A percentile compares a stretch with the other conserved stretches of the same genome.
phyloP scores from a whole-genome alignment of 2,113 vertebrate genomes.

The Pycnonotus jocosus region DNA sequence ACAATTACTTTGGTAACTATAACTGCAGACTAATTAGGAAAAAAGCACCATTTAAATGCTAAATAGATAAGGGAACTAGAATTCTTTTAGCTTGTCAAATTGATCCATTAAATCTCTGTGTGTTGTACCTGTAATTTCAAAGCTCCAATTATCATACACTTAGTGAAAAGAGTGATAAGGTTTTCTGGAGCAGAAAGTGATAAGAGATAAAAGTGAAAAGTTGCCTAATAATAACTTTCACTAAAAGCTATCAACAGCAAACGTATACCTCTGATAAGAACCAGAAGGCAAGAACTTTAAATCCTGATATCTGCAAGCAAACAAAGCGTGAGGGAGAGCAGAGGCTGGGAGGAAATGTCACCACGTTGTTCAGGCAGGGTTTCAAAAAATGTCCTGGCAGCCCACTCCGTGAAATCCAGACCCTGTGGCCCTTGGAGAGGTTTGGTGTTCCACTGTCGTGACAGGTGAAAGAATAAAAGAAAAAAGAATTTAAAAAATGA shows the following conservation, averaged over 20 bases:
- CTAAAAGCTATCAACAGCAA: conserved; percentile 48
- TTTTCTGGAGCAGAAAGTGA: conserved; percentile 55
- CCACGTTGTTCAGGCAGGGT: neutral
- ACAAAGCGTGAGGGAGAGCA: neutral
- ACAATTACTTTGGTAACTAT: conserved; percentile 59
- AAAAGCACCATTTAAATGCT: conserved; percentile 48
- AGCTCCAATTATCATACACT: conserved; percentile 65
- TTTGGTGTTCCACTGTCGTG: neutral
- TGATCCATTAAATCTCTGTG: conserved; percentile 60
- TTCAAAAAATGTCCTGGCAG: neutral
- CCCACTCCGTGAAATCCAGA: neutral
- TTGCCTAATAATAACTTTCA: conserved; percentile 54
- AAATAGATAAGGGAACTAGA: conserved; percentile 51
- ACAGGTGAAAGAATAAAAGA: neutral
- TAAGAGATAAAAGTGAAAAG: conserved; percentile 65
- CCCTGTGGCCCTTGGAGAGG: neutral
- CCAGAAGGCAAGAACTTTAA: neutral
- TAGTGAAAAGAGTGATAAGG: conserved; percentile 61
- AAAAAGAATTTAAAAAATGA: neutral
- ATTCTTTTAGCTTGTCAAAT: conserved; percentile 62
- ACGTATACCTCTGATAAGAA: conserved; percentile 46
- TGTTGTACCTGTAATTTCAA: conserved; percentile 67
- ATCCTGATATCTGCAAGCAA: neutral
- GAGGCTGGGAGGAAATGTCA: neutral
- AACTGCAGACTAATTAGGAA: conserved; percentile 57